Base-by-base conservation (phyloP, 2,797 vertebrate genomes). In the Coreius guichenoti region DNA sequence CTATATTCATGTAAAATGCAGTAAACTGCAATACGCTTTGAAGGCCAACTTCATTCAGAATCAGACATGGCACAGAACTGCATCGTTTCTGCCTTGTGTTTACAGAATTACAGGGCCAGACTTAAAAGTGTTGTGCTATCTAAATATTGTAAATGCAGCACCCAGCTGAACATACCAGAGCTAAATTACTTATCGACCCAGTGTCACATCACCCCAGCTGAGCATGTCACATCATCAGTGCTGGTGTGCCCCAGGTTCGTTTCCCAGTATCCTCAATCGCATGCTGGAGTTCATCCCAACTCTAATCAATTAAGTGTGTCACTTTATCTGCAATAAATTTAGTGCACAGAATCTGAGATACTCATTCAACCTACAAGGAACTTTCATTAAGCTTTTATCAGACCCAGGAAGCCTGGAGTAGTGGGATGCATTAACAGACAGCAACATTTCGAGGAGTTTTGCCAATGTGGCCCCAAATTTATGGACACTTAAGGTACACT, bases 161-260 rank as follows among this genome's bases (percentile, higher is more conserved):
- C 29, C 36, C 56, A 56, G 63, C 63, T 68, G 63, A 68, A 84
- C 33, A 69, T 58, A 78, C 82, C 63, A 68, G 45, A 43, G 70
- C 69, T 85, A 85, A 85, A 89, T 85, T 89, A 69, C 72, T 83
- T 87, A 88, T 87, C 84, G 89, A 89, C 83, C 87, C 49, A 26
- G 43, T 70, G 54, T 45, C 51, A 49, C 83, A 67, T 82, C 74
- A 77, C 45, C 13, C 82, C 72, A 80, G 63, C 83, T 43, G 17
- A 81, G 29, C 67, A 61, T 21, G 49, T 67, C 31, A 33, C 45
- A 12, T 58, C 21, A n/a, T 75, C 54, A 68, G 73, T 78, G 61
- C 29, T 78, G 58, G 29, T 39, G 56, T 69, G 73, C 73, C 63
- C 31, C 74, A 49, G 12, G 45, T 82, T 49, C 56, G 9, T 23